Base-by-base conservation (phyloP, 2,888 invertebrate species). In the Catocala fraxini region DNA sequence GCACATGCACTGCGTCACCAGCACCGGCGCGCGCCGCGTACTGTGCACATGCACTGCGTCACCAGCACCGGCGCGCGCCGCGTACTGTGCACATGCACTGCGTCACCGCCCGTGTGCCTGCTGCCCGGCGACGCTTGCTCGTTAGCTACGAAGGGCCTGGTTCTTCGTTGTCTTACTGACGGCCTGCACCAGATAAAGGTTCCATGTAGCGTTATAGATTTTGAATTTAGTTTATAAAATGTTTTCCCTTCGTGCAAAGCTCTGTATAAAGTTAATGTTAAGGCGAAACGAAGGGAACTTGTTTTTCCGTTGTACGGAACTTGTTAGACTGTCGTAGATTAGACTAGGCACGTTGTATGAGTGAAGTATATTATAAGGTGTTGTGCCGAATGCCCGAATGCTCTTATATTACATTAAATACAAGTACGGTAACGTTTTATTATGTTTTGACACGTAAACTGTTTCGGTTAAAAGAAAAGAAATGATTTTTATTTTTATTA, bases 231-330 rank as follows among this genome's bases (percentile, higher is more conserved):
- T 83, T 81, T 80, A 76, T 84, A 79, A 86, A 82, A 80, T 82
- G 84, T 81, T 88, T 88, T 89, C 90, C 90, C 90, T 89, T 85
- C 88, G 89, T 80, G 72, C 61, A 71, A 81, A 76, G 84, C 80
- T 76, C 65, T 89, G 91, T 93, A 92, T 80, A 92, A 91, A 89
- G 84, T 89, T 84, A 83, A 67, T 72, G 73, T 77, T 93, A 91
- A 91, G 88, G 74, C 83, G 76, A 72, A 76, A 81, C 88, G 87
- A 80, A 86, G 92, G 91, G 92, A 86, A 85, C 79, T 80, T 84
- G 86, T 88, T 92, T 93, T 93, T 93, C 93, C 94, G 94, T 93
- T 93, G 93, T 93, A 85, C 93, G 94, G 93, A 91, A 93, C 87
- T 80, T 79, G 82, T 91, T 94, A 93, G 93, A 94, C 94, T 94